These are phyloP conservation scores for Macrosoma leucophasiata DNA, from an alignment of 2,888 invertebrate species.

Conservation along the genomic window DNA sequence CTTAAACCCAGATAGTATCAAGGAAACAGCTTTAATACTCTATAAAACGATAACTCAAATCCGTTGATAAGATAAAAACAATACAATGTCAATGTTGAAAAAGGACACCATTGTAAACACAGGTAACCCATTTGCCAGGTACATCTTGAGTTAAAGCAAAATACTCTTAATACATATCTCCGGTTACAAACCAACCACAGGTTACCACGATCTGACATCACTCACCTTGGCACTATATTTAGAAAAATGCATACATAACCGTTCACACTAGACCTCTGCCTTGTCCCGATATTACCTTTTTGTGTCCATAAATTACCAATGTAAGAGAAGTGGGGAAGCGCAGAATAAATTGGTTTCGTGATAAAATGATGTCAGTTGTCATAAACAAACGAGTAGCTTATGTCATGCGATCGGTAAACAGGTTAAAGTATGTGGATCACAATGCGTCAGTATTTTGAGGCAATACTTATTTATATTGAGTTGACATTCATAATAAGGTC, in stretches of 20 bases:
- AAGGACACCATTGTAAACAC: too few relatives aligned
- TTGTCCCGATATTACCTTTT: conserved; percentile 35
- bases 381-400: conserved; percentile 38
- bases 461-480: conserved; percentile 9
- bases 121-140: too few relatives aligned
- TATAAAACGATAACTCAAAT: too few relatives aligned
- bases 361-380: conserved; percentile 57
- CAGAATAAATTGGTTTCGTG: conserved; percentile 38
- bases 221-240: conserved; percentile 49
- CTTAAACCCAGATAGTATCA: too few relatives aligned
- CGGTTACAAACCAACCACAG: conserved; percentile 2
- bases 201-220: conserved; percentile 43
- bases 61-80: too few relatives aligned
- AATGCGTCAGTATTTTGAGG: conserved; percentile 6
- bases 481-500: conserved; percentile 5
- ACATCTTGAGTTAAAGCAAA: too few relatives aligned
- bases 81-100: too few relatives aligned
- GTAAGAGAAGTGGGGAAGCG: conserved; percentile 30
- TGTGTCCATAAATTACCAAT: conserved; percentile 28
- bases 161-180: neutral
- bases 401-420: conserved; percentile 35
- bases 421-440: conserved; percentile 35
- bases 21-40: too few relatives aligned
- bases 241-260: conserved; percentile 52
- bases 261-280: conserved; percentile 33